Evolutionary conservation across 1,140 invertebrate species (phyloP), one percentile per base, ranked within the genome.

Genomic region (Tetragonula clypearis): DNA sequence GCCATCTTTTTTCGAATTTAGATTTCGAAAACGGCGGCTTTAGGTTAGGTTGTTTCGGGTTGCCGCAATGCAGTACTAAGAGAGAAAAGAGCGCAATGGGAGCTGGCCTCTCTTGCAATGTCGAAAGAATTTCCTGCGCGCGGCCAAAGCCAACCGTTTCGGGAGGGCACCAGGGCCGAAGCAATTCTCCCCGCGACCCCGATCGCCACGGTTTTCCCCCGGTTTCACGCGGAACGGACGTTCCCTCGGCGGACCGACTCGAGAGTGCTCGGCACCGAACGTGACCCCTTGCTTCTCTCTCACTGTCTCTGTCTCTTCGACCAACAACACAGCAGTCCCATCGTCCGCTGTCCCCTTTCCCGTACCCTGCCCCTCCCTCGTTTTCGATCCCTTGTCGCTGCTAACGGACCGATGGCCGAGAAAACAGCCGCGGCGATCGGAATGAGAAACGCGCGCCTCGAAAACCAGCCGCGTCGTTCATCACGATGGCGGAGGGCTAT

Each of bases 51-150:
- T 82, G 30, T 30, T 30, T 83, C 81, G 65, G 35, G 81, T 78
- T 69, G 81, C 81, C 81, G 81, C 81, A 69, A 83, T 83, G 74
- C 74, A 83, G 81, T 26, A 68, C 53, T 76, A 53, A 69, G 72
- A 56, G 49, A 19, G 49, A 72, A 72, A 41, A 49, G 21, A 72
- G n/a, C 41, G 5, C 19, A 49, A 49, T 58, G 35, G 23, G 71
- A 49, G 72, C n/a, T 17, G 53, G 6, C 23, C 73, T 62, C 81
- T 82, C 73, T 77, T 62, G 73, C 81, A 55, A 82, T 82, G 81
- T 77, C 73, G 81, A 78, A 83, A 83, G 81, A 83, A 83, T 83
- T 83, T 83, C 81, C 81, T 82, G 73, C 56, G 72, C 80, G 71
- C 72, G 71, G 71, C 53, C 71, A 55, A 82, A 55, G 72, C 80